Conservation (phyloP, 2,888 invertebrate genomes). For the Macropis europaea region DNA sequence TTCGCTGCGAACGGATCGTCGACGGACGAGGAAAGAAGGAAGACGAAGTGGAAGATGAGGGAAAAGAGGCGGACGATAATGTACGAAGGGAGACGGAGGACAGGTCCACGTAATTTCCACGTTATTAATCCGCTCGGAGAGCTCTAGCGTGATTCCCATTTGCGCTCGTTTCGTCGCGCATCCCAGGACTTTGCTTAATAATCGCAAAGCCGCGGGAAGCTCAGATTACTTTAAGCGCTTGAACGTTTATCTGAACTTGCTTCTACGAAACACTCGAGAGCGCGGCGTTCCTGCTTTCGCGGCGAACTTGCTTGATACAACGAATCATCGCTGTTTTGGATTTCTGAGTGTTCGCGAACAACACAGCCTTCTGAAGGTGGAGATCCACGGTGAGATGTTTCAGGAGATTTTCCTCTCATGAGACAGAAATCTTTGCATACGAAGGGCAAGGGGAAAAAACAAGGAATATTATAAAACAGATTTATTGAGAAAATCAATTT, state of each 20-base stretch:
- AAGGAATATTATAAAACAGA: too few relatives aligned
- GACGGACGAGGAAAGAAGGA: not conserved
- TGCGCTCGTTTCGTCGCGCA: constrained; percentile 49
- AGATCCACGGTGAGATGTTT: too few relatives aligned
- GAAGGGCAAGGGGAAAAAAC: too few relatives aligned
- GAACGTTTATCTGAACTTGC: constrained; percentile 31
- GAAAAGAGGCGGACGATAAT: not conserved
- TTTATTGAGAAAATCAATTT: too few relatives aligned
- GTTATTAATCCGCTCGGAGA: constrained; percentile 59
- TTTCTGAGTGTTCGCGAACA: too few relatives aligned
- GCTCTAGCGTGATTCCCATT: constrained; percentile 44
- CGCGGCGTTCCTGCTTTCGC: not conserved
- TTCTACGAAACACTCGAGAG: constrained; percentile 11
- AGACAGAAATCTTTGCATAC: too few relatives aligned
- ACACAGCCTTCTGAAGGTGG: too few relatives aligned
- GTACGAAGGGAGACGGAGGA: not conserved
- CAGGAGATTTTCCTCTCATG: too few relatives aligned
- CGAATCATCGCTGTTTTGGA: too few relatives aligned
- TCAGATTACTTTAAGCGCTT: constrained; percentile 42
- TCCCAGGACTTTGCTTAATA: constrained; percentile 50
- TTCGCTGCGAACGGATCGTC: constrained; percentile 26
- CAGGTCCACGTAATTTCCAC: constrained; percentile 53
- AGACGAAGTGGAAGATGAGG: not conserved
- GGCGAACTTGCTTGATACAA: constrained; percentile 4
- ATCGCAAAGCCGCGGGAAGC: constrained; percentile 32